A percentile compares a stretch with the other conserved stretches of the same genome.
These are phyloP conservation scores for Syndactyla subalaris DNA, from an alignment of 2,797 vertebrate species.

Conservation along the genomic window DNA sequence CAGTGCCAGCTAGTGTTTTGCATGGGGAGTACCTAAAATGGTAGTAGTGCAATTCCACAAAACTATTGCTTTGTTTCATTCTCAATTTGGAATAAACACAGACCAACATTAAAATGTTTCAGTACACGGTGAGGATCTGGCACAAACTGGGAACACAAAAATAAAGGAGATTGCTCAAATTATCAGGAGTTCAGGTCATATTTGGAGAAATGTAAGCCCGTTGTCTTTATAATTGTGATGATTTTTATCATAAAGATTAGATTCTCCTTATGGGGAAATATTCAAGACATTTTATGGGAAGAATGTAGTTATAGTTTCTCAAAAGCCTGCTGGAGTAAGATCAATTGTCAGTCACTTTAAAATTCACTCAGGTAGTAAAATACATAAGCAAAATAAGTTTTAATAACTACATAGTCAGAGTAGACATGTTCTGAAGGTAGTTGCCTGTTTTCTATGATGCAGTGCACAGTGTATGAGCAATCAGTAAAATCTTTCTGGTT, in stretches of 20 bases:
- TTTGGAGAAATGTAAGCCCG: constrained; percentile 40
- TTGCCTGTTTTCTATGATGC: not conserved
- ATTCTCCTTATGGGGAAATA: constrained; percentile 36
- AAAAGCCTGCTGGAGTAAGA: constrained; percentile 23
- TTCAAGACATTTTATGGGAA: constrained; percentile 22
- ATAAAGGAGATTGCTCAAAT: constrained; percentile 7
- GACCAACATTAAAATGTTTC: constrained; percentile 7
- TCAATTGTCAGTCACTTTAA: not conserved
- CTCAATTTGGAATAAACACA: not conserved
- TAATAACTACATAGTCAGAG: constrained; percentile 7
- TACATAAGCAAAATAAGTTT: constrained; percentile 24
- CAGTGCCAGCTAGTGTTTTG: constrained; percentile 52
- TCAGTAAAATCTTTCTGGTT: constrained; percentile 41
- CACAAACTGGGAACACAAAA: not conserved
- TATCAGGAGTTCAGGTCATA: constrained; percentile 53
- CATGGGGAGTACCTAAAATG: constrained; percentile 14
- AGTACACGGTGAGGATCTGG: constrained; percentile 13
- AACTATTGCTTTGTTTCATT: constrained; percentile 16
- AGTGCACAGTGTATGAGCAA: not conserved
- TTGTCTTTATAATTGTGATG: constrained; percentile 62
- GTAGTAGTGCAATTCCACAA: not conserved
- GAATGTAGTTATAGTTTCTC: constrained; percentile 25
- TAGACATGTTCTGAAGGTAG: not conserved
- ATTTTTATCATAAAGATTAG: constrained; percentile 56
- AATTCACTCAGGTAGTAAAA: constrained; percentile 21